Evolutionary conservation across 1,140 invertebrate species (phyloP).

Genomic region (Dendroctonus ponderosae): DNA sequence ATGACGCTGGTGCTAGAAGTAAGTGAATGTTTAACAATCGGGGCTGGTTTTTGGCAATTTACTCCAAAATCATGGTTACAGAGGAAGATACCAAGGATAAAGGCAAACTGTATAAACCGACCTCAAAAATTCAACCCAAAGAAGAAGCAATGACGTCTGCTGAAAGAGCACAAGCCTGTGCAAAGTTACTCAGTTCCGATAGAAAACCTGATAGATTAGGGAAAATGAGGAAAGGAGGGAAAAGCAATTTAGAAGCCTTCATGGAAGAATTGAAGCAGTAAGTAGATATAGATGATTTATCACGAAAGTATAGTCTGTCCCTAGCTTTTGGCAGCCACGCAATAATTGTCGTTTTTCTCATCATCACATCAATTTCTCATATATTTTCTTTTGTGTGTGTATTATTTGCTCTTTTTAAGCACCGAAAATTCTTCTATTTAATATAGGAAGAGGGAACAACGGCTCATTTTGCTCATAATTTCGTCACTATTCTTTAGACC

Average conservation of each 20-base stretch:
- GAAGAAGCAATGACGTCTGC: conserved; percentile 53
- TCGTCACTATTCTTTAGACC: too few relatives aligned
- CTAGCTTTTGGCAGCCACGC: too few relatives aligned
- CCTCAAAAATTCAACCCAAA: conserved; percentile 68
- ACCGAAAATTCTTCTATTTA: neutral
- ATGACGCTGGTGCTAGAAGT: conserved; percentile 92
- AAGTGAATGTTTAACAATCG: conserved; percentile 45
- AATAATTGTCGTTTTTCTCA: too few relatives aligned
- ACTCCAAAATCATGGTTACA: conserved; percentile 40
- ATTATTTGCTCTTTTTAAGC: neutral
- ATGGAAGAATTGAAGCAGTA: conserved; percentile 48
- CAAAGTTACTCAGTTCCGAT: conserved; percentile 62
- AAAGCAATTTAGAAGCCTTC: conserved; percentile 85
- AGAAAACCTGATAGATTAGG: conserved; percentile 65
- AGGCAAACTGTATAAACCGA: conserved; percentile 92
- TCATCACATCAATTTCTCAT: conserved; percentile 1
- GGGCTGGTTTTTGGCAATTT: neutral
- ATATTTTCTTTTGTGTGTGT: neutral
- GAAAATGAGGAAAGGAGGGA: conserved; percentile 81
- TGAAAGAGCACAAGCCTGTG: conserved; percentile 68
- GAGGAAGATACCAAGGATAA: conserved; percentile 87
- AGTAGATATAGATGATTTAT: conserved; percentile 13
- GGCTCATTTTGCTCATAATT: too few relatives aligned
- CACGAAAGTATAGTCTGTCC: too few relatives aligned
- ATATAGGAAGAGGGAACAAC: too few relatives aligned